These are phyloP conservation scores for Pollimyrus isidori DNA, from an alignment of 2,113 vertebrate genomes.

Conservation along the genomic window DNA sequence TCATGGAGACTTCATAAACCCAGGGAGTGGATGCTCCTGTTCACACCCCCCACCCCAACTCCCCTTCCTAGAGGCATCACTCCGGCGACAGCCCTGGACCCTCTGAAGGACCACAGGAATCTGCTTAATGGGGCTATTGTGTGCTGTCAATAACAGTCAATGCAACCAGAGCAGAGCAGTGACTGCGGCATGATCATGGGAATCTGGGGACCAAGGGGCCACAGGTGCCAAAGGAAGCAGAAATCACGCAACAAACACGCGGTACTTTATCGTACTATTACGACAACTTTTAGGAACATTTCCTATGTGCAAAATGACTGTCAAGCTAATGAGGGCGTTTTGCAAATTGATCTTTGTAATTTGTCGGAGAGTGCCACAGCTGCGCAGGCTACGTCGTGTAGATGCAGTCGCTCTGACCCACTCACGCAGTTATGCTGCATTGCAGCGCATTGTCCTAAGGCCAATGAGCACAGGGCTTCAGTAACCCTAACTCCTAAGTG, in stretches of 20 bases:
- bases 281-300: not conserved
- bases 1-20: not conserved
- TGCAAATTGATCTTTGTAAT: not conserved
- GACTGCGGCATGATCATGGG: not conserved
- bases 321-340: not conserved
- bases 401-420: not conserved
- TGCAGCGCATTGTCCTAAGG: not conserved
- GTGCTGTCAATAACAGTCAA: not conserved
- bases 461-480: not conserved
- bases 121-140: conserved; percentile 12
- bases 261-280: not conserved
- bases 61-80: not conserved
- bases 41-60: no score
- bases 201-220: not conserved
- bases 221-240: not conserved
- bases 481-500: conserved; percentile 1
- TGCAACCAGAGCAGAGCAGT: not conserved
- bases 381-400: not conserved
- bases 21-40: conserved; percentile 26
- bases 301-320: not conserved
- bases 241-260: not conserved
- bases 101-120: not conserved
- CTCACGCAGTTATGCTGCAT: not conserved
- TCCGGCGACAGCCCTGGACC: not conserved
- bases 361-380: not conserved